Evolutionary conservation across 1,140 invertebrate genomes (phyloP).

Genomic region (Bombus picipes): DNA sequence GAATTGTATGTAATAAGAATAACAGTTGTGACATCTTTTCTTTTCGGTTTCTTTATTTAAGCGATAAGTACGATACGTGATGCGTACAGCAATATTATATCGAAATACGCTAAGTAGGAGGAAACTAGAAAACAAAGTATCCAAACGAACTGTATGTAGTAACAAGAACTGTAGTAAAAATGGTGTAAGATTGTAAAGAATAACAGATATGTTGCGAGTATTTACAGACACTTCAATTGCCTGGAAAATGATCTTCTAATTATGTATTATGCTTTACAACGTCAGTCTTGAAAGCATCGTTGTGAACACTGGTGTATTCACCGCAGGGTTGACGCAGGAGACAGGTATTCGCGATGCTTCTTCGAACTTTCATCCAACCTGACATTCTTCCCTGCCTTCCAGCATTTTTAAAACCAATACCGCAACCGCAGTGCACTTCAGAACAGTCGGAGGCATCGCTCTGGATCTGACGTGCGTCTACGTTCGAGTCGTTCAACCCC

Average conservation of each 20-base stretch:
- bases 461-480: background rate
- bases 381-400: slow-evolving; percentile 19
- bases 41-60: too few relatives aligned
- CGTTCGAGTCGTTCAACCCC: slow-evolving; percentile 12
- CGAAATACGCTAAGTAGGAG: too few relatives aligned
- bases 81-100: too few relatives aligned
- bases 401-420: slow-evolving; percentile 9
- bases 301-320: background rate
- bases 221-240: background rate
- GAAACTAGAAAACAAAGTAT: too few relatives aligned
- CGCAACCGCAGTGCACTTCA: slow-evolving; percentile 9
- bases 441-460: slow-evolving; percentile 31
- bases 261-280: background rate
- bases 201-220: background rate
- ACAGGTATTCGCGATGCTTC: slow-evolving; percentile 58
- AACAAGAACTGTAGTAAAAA: background rate
- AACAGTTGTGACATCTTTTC: too few relatives aligned
- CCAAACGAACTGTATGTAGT: too few relatives aligned
- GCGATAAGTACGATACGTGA: too few relatives aligned
- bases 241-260: too few relatives aligned
- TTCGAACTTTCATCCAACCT: slow-evolving; percentile 60
- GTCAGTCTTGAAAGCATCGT: slow-evolving; percentile 20
- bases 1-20: too few relatives aligned
- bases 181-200: too few relatives aligned
- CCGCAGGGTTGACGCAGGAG: slow-evolving; percentile 7